Conservation (phyloP, 2,888 invertebrate species). For the Carterocephalus palaemon region DNA sequence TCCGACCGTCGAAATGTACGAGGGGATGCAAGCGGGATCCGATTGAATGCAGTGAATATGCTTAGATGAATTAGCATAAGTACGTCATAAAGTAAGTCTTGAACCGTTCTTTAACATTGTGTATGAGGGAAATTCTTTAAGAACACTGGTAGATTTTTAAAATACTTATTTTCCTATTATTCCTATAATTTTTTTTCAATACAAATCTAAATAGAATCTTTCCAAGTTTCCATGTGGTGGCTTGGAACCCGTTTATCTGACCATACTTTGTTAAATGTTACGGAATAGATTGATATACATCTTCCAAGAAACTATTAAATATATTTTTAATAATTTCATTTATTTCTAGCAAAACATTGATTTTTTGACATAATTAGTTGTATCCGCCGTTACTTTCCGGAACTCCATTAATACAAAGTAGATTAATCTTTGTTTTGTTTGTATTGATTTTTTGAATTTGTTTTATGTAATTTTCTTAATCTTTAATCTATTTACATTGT, state of each 20-base stretch:
- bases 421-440: not conserved
- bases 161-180: no score
- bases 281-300: no score
- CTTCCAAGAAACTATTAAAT: no score
- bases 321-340: no score
- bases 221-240: no score
- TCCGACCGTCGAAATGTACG: conserved; percentile 34
- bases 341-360: no score
- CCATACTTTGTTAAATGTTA: no score
- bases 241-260: no score
- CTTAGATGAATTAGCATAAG: conserved; percentile 41
- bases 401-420: not conserved
- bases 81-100: conserved; percentile 28
- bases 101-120: not conserved
- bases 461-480: not conserved
- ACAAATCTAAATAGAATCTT: no score
- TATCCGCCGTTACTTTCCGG: not conserved
- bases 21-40: conserved; percentile 46
- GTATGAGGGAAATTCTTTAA: conserved; percentile 1
- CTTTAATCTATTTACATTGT: not conserved
- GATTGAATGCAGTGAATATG: conserved; percentile 43
- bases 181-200: no score
- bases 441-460: not conserved
- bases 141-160: not conserved
- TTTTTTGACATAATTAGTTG: not conserved